phyloP scores from a whole-genome alignment of 2,888 invertebrate species.

The Diarsia brunnea region DNA sequence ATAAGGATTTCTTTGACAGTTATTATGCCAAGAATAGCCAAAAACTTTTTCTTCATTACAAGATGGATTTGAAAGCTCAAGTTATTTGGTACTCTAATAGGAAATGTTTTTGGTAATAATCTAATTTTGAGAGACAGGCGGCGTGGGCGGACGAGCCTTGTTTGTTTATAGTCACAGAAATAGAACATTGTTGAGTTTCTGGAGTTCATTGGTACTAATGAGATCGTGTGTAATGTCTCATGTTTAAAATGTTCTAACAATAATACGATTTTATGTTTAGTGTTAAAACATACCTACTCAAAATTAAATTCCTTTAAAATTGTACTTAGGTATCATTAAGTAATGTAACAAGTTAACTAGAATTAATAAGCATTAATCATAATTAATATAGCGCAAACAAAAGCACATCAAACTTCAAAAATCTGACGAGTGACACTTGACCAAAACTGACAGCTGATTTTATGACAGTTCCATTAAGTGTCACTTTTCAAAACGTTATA shows the following conservation, averaged over 20 bases:
- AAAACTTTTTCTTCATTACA: slow-evolving; percentile 30
- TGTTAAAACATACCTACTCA: neutral
- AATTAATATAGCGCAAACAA: slow-evolving; percentile 24
- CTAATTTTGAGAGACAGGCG: slow-evolving; percentile 19
- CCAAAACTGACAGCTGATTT: too few relatives aligned
- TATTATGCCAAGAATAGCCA: neutral
- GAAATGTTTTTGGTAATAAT: slow-evolving; percentile 34
- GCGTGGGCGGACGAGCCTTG: slow-evolving; percentile 41
- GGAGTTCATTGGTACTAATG: slow-evolving; percentile 41
- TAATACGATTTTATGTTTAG: neutral
- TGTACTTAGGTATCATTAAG: neutral
- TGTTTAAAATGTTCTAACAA: slow-evolving; percentile 9
- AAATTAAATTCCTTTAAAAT: neutral
- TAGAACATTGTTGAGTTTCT: slow-evolving; percentile 36
- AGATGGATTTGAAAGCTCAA: slow-evolving; percentile 23
- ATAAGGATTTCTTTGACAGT: slow-evolving; percentile 25
- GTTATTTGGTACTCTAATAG: slow-evolving; percentile 19
- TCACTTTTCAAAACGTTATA: slow-evolving; percentile 11
- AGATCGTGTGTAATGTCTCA: slow-evolving; percentile 6
- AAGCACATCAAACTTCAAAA: slow-evolving; percentile 10
- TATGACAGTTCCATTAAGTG: neutral
- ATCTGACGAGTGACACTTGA: neutral
- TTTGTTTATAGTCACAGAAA: slow-evolving; percentile 41
- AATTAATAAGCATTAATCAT: neutral
- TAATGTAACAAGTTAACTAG: neutral